Percentiles rank a stretch among this genome's conserved stretches.
These are phyloP conservation scores for Sussaba pulchella DNA, from an alignment of 2,888 invertebrate genomes.

Conservation along the genomic window DNA sequence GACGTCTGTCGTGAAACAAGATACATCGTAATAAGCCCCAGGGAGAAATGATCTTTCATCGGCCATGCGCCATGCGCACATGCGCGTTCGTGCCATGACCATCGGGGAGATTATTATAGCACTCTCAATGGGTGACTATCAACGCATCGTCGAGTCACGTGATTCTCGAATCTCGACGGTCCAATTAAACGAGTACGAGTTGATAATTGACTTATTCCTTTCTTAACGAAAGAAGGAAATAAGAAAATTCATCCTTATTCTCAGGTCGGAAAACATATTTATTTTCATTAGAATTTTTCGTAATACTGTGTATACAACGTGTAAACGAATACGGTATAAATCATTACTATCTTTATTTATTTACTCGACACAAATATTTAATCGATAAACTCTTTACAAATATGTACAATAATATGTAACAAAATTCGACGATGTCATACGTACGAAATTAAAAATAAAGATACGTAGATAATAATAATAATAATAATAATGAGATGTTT, in stretches of 20 bases:
- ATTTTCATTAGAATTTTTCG: conserved; percentile 1
- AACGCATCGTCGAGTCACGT: conserved; percentile 6
- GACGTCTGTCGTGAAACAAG: neutral
- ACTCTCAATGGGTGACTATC: conserved; percentile 7
- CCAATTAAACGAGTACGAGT: too few relatives aligned
- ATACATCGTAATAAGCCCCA: neutral
- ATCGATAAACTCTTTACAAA: conserved; percentile 82
- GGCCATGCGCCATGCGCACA: conserved; percentile 1
- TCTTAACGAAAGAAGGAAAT: too few relatives aligned
- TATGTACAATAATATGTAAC: conserved; percentile 81
- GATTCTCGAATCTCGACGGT: too few relatives aligned
- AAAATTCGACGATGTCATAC: conserved; percentile 71
- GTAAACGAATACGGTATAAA: conserved; percentile 14
- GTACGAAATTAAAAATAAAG: conserved; percentile 65
- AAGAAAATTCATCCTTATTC: neutral
- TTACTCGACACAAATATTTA: conserved; percentile 73
- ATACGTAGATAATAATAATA: conserved; percentile 43
- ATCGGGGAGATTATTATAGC: conserved; percentile 1
- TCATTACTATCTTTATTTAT: neutral
- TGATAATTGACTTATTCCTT: too few relatives aligned
- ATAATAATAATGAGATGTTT: conserved; percentile 18
- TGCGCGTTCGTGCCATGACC: neutral
- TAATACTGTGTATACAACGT: conserved; percentile 9
- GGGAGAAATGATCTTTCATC: neutral
- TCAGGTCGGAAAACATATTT: neutral